These are phyloP conservation scores for Tetheella fluctuosa DNA, from an alignment of 2,888 invertebrate species.

Conservation along the genomic window DNA sequence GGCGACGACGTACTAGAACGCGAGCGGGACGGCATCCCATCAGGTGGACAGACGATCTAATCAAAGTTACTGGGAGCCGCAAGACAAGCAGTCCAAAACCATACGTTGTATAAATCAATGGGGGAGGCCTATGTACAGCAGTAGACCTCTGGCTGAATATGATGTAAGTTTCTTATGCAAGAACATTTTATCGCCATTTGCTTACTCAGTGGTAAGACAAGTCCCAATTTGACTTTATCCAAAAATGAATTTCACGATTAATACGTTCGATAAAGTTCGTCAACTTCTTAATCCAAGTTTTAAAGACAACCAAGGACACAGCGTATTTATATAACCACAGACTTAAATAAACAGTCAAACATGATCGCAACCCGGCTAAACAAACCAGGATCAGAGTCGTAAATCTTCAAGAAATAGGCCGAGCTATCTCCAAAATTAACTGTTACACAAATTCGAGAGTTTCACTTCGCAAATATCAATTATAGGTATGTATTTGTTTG, in stretches of 20 bases:
- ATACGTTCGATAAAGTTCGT: background rate
- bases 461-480: conserved; percentile 1
- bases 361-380: background rate
- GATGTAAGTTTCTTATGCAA: too few relatives aligned
- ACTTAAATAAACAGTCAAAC: conserved; percentile 4
- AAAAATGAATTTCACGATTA: background rate
- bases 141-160: too few relatives aligned
- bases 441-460: conserved; percentile 3
- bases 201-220: too few relatives aligned
- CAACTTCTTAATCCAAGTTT: background rate
- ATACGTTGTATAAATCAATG: too few relatives aligned
- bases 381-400: conserved; percentile 11
- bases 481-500: conserved; percentile 1
- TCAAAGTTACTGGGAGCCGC: too few relatives aligned
- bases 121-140: too few relatives aligned
- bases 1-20: too few relatives aligned
- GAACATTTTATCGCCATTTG: too few relatives aligned
- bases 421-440: conserved; percentile 5
- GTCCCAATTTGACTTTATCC: background rate
- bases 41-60: too few relatives aligned
- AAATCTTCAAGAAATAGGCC: conserved; percentile 12
- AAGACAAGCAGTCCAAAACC: too few relatives aligned
- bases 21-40: too few relatives aligned
- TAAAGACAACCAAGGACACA: background rate
- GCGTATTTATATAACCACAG: conserved; percentile 3